These are phyloP conservation scores for Amia ocellicauda DNA, from an alignment of 2,113 vertebrate species.

Conservation along the genomic window DNA sequence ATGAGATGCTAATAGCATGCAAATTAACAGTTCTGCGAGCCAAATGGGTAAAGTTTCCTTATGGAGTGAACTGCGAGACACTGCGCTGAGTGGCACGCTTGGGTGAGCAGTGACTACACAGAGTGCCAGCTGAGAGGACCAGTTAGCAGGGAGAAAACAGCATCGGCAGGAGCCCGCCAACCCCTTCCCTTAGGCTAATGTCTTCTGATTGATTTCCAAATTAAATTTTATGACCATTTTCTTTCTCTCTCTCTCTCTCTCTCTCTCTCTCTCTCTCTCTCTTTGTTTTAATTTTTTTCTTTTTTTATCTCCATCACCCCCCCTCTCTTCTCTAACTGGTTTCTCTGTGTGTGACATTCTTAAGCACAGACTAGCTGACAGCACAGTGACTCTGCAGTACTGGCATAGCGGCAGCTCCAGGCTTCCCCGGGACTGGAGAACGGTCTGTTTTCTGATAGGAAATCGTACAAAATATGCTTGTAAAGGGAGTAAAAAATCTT, in stretches of 20 bases:
- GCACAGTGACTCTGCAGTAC: too few species aligned
- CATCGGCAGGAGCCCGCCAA: conserved; percentile 20
- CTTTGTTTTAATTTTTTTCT: conserved; percentile 12
- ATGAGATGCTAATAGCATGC: conserved; percentile 73
- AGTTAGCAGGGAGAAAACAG: conserved; percentile 27
- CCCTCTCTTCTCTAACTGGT: not conserved
- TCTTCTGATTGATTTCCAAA: conserved; percentile 57
- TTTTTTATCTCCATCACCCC: conserved; percentile 11
- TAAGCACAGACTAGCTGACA: conserved; percentile 1
- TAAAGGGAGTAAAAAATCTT: too few species aligned
- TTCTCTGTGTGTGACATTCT: not conserved
- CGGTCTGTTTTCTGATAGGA: too few species aligned
- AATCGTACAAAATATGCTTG: too few species aligned
- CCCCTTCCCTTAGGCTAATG: conserved; percentile 49
- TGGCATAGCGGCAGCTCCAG: not conserved
- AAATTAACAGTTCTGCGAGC: conserved; percentile 66
- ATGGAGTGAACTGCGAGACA: conserved; percentile 57
- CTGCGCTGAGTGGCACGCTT: conserved; percentile 53
- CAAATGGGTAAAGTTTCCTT: conserved; percentile 67
- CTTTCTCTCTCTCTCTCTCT: not conserved
- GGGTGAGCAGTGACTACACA: conserved; percentile 67
- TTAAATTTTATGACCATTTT: conserved; percentile 46
- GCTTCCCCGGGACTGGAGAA: too few species aligned
- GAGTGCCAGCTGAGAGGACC: conserved; percentile 22
- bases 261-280: conserved; percentile 11